A percentile compares a stretch with the other conserved stretches of the same genome.
phyloP scores from a whole-genome alignment of 2,113 vertebrate genomes.

The Vicugna pacos region DNA sequence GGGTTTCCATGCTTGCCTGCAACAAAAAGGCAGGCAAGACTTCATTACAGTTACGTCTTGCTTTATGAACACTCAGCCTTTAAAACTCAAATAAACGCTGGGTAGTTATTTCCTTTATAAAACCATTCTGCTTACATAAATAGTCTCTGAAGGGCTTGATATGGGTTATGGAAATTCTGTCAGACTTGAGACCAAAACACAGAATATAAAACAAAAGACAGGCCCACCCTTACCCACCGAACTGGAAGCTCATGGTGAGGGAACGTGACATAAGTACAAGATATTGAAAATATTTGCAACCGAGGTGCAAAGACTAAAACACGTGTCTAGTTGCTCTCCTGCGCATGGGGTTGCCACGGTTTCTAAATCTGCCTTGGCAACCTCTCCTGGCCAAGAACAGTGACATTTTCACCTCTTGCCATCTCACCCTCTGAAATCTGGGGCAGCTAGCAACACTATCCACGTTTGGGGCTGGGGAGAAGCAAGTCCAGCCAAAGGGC shows the following conservation, averaged over 20 bases:
- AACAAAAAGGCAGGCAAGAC: neutral
- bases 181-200: neutral
- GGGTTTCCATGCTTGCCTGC: neutral
- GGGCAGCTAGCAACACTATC: slow-evolving; percentile 69
- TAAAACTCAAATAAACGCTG: neutral
- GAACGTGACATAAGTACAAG: neutral
- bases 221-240: neutral
- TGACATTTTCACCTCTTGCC: slow-evolving; percentile 66
- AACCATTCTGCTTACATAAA: neutral
- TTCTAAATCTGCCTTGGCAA: slow-evolving; percentile 25
- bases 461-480: neutral
- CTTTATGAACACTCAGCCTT: neutral
- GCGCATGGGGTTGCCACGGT: accelerated
- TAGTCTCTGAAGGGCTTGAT: neutral
- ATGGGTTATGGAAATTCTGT: neutral
- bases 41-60: neutral
- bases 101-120: neutral
- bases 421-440: slow-evolving; percentile 51
- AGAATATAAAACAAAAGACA: neutral
- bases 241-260: neutral
- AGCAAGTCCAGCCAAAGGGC: neutral
- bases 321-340: neutral
- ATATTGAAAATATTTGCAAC: neutral
- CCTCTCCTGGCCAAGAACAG: slow-evolving; percentile 10
- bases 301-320: neutral